Conservation (phyloP, 92 coral and sea anemone genomes). For the Bergia sp. region DNA sequence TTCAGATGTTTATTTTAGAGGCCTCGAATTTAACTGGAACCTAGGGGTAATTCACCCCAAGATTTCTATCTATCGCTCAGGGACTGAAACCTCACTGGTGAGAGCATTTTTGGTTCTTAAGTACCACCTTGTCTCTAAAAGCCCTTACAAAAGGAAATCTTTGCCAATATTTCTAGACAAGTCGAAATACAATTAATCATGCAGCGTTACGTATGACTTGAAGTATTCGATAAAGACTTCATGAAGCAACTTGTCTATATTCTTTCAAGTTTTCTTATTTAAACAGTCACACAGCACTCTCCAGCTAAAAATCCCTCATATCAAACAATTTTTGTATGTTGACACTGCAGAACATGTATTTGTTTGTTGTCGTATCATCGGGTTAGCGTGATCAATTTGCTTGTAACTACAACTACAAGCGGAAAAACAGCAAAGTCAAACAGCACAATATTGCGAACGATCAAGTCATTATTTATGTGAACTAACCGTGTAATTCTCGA, state of each 20-base stretch:
- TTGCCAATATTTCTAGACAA: not conserved
- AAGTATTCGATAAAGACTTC: not conserved
- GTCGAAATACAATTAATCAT: not conserved
- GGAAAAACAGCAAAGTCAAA: not conserved
- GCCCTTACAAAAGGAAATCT: slow-evolving; percentile 1
- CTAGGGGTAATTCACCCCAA: too few relatives aligned
- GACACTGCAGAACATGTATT: not conserved
- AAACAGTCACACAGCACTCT: not conserved
- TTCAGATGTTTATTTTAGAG: too few relatives aligned
- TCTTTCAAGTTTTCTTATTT: not conserved
- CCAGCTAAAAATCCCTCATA: not conserved
- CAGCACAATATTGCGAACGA: not conserved
- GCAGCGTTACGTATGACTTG: not conserved
- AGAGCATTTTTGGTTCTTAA: too few relatives aligned
- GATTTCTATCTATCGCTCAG: too few relatives aligned
- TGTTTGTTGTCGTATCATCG: not conserved
- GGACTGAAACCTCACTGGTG: too few relatives aligned
- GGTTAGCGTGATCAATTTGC: not conserved
- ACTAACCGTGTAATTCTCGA: slow-evolving; percentile 76
- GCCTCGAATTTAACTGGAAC: too few relatives aligned
- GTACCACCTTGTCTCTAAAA: not conserved
- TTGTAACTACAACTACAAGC: too few relatives aligned
- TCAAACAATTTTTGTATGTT: not conserved
- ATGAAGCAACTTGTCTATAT: not conserved
- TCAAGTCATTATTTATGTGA: not conserved